Conservation (phyloP, 2,797 vertebrate species). For the Rhinichthys osculus region DNA sequence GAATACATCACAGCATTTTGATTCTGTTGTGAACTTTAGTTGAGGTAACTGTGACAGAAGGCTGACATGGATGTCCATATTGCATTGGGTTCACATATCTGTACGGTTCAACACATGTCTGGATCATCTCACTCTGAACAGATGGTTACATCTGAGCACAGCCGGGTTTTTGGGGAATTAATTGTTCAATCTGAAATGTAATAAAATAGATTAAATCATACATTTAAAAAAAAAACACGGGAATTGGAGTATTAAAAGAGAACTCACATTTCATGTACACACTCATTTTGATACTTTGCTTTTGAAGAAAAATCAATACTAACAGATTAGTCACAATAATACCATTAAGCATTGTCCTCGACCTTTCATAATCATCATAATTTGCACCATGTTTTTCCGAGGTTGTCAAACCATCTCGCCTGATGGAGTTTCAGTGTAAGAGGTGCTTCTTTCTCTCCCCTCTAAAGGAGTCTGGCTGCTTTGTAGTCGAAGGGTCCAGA, state of each 20-base stretch:
- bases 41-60: slow-evolving; percentile 64
- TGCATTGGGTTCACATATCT: slow-evolving; percentile 61
- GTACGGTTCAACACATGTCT: slow-evolving; percentile 63
- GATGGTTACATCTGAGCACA: slow-evolving; percentile 65
- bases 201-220: slow-evolving; percentile 43
- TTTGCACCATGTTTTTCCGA: slow-evolving; percentile 3
- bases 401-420: background rate
- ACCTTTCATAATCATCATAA: background rate
- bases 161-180: slow-evolving; percentile 56
- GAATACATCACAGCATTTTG: background rate
- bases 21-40: slow-evolving; percentile 48
- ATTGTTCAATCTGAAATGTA: slow-evolving; percentile 25
- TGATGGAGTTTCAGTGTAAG: slow-evolving; percentile 6
- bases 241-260: background rate
- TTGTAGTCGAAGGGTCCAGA: slow-evolving; percentile 2
- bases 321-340: background rate
- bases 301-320: background rate
- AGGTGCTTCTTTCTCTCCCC: background rate
- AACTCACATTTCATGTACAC: background rate
- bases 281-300: background rate
- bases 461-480: slow-evolving; percentile 1
- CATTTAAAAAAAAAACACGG: slow-evolving; percentile 52
- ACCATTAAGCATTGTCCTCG: background rate
- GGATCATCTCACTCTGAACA: slow-evolving; percentile 71
- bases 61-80: slow-evolving; percentile 60